Percentiles rank a stretch among this genome's conserved stretches.
Conservation (phyloP, 2,888 invertebrate genomes). For the Lingula anatina region DNA sequence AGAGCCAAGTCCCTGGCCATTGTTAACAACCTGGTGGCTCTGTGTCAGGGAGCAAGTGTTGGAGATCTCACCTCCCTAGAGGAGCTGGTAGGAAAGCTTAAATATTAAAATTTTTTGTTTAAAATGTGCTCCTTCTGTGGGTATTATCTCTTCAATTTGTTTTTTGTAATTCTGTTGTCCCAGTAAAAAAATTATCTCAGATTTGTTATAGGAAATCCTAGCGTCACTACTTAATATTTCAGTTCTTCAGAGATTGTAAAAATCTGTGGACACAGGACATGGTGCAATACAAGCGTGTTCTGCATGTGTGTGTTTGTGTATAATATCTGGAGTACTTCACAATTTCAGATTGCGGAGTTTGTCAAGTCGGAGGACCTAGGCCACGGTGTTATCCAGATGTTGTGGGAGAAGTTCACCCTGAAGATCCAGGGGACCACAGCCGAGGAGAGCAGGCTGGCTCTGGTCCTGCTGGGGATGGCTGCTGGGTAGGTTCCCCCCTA, state of each 20-base stretch:
- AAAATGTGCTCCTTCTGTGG: too few species aligned
- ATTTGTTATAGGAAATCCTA: too few species aligned
- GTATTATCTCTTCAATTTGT: too few species aligned
- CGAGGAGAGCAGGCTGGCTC: conserved; percentile 68
- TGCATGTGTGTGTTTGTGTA: too few species aligned
- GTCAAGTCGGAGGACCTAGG: conserved; percentile 59
- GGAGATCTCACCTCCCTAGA: conserved; percentile 63
- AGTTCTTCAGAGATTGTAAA: too few species aligned
- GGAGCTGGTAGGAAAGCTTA: conserved; percentile 56
- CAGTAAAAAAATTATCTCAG: too few species aligned
- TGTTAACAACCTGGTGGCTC: conserved; percentile 60
- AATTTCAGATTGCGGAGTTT: conserved; percentile 60
- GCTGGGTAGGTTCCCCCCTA: conserved; percentile 57
- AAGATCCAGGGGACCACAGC: conserved; percentile 67
- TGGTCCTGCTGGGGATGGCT: conserved; percentile 74
- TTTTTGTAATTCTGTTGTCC: too few species aligned
- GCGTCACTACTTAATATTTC: too few species aligned
- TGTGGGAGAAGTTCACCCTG: conserved; percentile 77
- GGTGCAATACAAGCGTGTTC: too few species aligned
- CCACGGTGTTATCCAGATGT: conserved; percentile 58
- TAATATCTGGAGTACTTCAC: too few species aligned
- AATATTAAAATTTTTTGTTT: too few species aligned
- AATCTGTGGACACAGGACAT: too few species aligned
- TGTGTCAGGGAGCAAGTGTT: conserved; percentile 58
- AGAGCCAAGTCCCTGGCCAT: conserved; percentile 56